phyloP scores from a whole-genome alignment of 2,888 invertebrate genomes.

The Erebia epiphron region DNA sequence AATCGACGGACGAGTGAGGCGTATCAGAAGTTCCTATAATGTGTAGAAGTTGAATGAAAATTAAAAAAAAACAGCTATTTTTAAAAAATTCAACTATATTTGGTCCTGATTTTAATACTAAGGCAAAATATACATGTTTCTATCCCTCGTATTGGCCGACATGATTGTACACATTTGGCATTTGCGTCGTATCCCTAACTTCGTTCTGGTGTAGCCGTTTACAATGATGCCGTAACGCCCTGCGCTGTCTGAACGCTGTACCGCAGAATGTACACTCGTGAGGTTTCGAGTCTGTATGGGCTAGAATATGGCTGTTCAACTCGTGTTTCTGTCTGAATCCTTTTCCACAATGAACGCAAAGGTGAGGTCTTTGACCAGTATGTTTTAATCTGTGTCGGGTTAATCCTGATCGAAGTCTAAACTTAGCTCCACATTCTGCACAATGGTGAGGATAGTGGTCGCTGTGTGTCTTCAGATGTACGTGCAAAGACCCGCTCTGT shows the following conservation, averaged over 20 bases:
- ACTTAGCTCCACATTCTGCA: conserved; percentile 83
- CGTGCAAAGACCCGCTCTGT: conserved; percentile 85
- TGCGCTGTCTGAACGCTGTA: conserved; percentile 81
- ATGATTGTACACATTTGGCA: conserved; percentile 25
- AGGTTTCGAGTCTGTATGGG: conserved; percentile 81
- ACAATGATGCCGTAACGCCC: conserved; percentile 64
- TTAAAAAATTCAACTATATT: conserved; percentile 11
- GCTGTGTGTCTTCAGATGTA: conserved; percentile 84
- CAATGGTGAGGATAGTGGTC: conserved; percentile 82
- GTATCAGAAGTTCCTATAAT: not conserved
- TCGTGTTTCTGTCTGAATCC: conserved; percentile 84
- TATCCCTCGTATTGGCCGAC: conserved; percentile 35
- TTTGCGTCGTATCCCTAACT: conserved; percentile 34
- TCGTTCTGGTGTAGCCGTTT: conserved; percentile 66
- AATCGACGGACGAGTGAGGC: too few species aligned
- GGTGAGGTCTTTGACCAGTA: conserved; percentile 84
- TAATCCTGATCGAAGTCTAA: conserved; percentile 82
- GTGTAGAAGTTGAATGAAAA: not conserved
- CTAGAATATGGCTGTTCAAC: conserved; percentile 76
- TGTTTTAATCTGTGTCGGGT: conserved; percentile 83
- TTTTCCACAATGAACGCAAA: conserved; percentile 81
- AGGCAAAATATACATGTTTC: not conserved
- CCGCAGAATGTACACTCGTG: conserved; percentile 80
- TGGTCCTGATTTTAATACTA: not conserved
- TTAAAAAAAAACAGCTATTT: conserved; percentile 12